phyloP scores from a whole-genome alignment of 92 coral and sea anemone genomes.

The Micromussa lordhowensis region DNA sequence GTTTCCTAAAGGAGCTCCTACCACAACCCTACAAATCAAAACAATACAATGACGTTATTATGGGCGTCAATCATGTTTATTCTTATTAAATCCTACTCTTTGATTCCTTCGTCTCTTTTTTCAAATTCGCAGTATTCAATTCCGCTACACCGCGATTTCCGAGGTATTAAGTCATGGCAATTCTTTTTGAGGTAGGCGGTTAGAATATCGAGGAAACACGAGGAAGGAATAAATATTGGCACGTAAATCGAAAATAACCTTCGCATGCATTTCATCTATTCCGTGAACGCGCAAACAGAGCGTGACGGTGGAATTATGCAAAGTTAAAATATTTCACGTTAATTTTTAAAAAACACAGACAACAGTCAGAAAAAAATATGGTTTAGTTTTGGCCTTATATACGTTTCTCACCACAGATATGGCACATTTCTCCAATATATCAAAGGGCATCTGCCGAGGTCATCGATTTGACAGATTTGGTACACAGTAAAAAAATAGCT shows the following conservation, averaged over 20 bases:
- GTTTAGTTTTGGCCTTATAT: background rate
- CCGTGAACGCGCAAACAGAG: background rate
- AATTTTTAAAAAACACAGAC: background rate
- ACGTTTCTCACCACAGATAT: background rate
- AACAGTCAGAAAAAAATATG: background rate
- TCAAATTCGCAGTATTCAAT: background rate
- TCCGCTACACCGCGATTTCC: background rate
- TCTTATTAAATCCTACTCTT: background rate
- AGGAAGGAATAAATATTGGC: background rate
- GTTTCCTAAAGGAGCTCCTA: constrained; percentile 75
- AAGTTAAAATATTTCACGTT: background rate
- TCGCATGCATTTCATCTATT: background rate
- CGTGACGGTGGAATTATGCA: background rate
- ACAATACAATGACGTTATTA: background rate
- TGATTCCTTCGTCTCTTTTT: background rate
- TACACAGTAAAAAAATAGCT: background rate
- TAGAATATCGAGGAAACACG: background rate
- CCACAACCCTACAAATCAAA: constrained; percentile 59
- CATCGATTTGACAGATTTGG: background rate
- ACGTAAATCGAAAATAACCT: background rate
- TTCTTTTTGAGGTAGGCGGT: background rate
- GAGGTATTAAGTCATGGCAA: background rate
- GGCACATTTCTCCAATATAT: background rate
- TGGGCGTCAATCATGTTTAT: background rate
- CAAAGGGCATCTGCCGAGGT: background rate